phyloP scores from a whole-genome alignment of 2,797 vertebrate species.

The Morus bassanus region DNA sequence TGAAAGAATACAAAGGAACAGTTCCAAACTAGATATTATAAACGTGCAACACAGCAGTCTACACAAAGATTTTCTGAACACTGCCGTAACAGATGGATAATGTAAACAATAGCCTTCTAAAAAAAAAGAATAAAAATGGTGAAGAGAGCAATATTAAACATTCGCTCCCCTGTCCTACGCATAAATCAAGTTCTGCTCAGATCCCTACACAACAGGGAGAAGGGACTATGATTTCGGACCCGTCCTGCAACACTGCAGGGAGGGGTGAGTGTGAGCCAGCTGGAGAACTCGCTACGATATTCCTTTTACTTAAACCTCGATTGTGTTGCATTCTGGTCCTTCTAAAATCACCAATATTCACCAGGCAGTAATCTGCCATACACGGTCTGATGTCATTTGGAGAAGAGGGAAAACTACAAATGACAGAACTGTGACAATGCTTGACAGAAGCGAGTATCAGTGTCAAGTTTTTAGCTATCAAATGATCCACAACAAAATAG shows the following conservation, averaged over 20 bases:
- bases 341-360: neutral
- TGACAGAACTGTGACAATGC: neutral
- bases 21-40: neutral
- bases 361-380: neutral
- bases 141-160: neutral
- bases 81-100: neutral
- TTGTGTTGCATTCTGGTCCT: neutral
- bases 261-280: rapidly evolving
- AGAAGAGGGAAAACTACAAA: neutral
- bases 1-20: neutral
- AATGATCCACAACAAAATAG: neutral
- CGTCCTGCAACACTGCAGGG: neutral
- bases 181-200: neutral
- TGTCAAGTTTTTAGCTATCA: neutral
- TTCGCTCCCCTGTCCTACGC: neutral
- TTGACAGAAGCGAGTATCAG: neutral
- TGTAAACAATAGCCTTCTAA: rapidly evolving
- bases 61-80: neutral
- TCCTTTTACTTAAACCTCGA: rapidly evolving
- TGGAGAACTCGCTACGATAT: neutral
- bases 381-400: rapidly evolving
- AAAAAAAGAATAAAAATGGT: neutral
- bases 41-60: neutral
- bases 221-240: rapidly evolving
- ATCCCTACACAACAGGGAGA: rapidly evolving